These are phyloP conservation scores for Hippocampus kuda DNA, from an alignment of 2,797 vertebrate species.

Conservation along the genomic window DNA sequence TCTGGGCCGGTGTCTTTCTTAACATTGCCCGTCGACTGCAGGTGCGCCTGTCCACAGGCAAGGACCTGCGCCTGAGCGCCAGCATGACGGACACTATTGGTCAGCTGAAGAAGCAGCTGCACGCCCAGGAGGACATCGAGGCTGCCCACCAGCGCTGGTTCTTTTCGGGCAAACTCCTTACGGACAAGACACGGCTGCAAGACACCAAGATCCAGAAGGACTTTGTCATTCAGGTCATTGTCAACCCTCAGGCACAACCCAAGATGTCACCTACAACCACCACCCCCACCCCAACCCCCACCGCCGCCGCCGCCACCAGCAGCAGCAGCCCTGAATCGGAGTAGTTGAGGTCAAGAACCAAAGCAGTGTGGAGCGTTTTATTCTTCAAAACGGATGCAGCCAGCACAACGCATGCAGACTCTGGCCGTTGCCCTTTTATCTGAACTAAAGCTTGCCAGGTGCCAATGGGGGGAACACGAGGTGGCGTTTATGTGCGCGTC, in stretches of 20 bases:
- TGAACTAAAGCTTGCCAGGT: slow-evolving; percentile 33
- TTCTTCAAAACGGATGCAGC: neutral
- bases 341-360: neutral
- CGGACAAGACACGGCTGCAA: slow-evolving; percentile 90
- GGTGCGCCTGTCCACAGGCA: slow-evolving; percentile 89
- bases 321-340: neutral
- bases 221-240: slow-evolving; percentile 96
- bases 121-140: slow-evolving; percentile 83
- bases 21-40: slow-evolving; percentile 47
- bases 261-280: slow-evolving; percentile 32
- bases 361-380: slow-evolving; percentile 1
- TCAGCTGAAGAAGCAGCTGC: slow-evolving; percentile 92
- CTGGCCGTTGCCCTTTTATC: slow-evolving; percentile 12
- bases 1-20: neutral
- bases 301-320: neutral
- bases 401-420: neutral
- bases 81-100: slow-evolving; percentile 89
- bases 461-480: slow-evolving; percentile 37
- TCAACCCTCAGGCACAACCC: slow-evolving; percentile 75
- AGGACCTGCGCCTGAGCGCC: slow-evolving; percentile 86
- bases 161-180: slow-evolving; percentile 95
- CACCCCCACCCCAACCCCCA: neutral
- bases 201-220: slow-evolving; percentile 99
- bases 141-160: slow-evolving; percentile 91
- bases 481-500: slow-evolving; percentile 16